Base-by-base conservation (phyloP, 2,113 vertebrate genomes). In the Epinephelus cyanopodus region DNA sequence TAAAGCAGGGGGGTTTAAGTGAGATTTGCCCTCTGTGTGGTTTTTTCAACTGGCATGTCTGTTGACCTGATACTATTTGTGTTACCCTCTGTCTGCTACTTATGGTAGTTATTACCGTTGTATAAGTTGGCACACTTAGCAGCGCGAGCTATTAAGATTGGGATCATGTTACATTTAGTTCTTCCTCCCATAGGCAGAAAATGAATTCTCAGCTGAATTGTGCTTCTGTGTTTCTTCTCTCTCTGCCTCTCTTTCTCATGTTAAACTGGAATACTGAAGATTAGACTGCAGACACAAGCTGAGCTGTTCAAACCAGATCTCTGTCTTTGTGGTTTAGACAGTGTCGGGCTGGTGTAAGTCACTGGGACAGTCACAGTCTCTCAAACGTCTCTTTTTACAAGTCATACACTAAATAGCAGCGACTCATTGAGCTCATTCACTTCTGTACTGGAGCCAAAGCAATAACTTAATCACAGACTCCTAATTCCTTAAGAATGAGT, bases 71-170 rank as follows among this genome's bases (percentile, higher is more conserved):
- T 86, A 66, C 79, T 74, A 47, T 91, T 87, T 83, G 67, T 50
- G 60, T 82, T 83, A 39, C 72, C 60, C 57, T 74, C 80, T 52
- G 65, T 86, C 84, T 82, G 14, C 71, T 77, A n/a, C 81, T 87
- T 77, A 78, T 84, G 53, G 82, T 79, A 81, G 84, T 82, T 65
- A 84, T 91, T 92, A 89, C 53, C n/a, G 77, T 57, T 76, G 84
- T 88, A 71, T 86, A 83, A 68, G 71, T 87, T 88, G 91, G 92
- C 89, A 89, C 80, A 66, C 63, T 73, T 75, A 37, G 65, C 70
- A 69, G 54, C 29, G 13, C 39, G 63, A 53, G 81, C 84, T 74
- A 82, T 91, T 87, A 89, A 90, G 90, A 92, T 89, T 91, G 87
- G 62, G 80, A 89, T 94, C 87, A 17, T 37, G 77, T 91, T 87